Conservation (phyloP, 2,888 invertebrate genomes). For the Chymomyza caudatula region DNA sequence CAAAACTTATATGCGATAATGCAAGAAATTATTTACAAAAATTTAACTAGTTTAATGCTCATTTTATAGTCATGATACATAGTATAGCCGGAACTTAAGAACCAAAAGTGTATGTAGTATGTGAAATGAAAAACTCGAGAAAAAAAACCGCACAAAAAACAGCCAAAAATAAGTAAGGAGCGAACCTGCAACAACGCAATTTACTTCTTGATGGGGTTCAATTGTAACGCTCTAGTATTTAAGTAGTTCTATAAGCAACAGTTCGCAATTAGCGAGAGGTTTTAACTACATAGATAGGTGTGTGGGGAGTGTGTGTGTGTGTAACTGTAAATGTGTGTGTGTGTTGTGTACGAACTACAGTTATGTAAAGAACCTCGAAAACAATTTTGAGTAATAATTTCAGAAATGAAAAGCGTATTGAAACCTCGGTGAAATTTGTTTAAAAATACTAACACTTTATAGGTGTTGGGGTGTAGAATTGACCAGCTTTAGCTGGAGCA, state of each 20-base stretch:
- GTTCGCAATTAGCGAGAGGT: slow-evolving; percentile 60
- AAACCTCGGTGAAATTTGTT: not conserved
- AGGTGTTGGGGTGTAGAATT: not conserved
- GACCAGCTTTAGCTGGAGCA: slow-evolving; percentile 27
- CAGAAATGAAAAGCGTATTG: not conserved
- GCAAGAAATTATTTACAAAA: not conserved
- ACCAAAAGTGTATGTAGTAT: slow-evolving; percentile 3
- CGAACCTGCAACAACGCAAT: slow-evolving; percentile 23
- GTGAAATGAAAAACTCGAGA: slow-evolving; percentile 1
- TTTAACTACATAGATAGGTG: slow-evolving; percentile 11
- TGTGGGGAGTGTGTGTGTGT: not conserved
- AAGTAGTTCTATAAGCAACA: slow-evolving; percentile 21
- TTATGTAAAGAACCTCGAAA: slow-evolving; percentile 18
- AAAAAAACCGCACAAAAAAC: slow-evolving; percentile 49
- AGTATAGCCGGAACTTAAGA: too few species aligned
- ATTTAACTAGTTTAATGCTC: not conserved
- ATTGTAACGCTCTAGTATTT: slow-evolving; percentile 24
- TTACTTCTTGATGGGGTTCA: slow-evolving; percentile 19
- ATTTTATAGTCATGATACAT: not conserved
- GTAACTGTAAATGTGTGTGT: slow-evolving; percentile 16
- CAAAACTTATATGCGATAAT: not conserved
- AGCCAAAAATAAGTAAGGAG: slow-evolving; percentile 44
- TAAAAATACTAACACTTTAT: slow-evolving; percentile 12
- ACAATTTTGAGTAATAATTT: not conserved
- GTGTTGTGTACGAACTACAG: slow-evolving; percentile 29